Conservation (phyloP, 2,113 vertebrate species). For the Bos javanicus region DNA sequence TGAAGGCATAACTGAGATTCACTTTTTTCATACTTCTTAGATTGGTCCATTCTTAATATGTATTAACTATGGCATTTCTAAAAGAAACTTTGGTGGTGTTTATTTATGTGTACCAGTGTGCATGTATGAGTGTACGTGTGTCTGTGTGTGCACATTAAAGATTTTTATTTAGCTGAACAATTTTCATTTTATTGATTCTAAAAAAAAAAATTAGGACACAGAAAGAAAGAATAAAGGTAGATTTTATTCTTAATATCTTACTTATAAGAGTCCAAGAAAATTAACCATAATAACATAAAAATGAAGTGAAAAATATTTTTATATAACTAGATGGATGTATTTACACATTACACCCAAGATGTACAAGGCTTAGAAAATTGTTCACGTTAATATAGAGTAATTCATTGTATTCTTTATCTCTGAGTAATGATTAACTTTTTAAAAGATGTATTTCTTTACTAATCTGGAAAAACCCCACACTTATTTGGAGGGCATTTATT, state of each 20-base stretch:
- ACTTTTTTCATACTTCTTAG: background rate
- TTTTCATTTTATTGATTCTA: slow-evolving; percentile 28
- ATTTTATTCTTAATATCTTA: slow-evolving; percentile 9
- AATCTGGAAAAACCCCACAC: background rate
- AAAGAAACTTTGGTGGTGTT: background rate
- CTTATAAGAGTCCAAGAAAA: background rate
- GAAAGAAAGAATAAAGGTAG: background rate
- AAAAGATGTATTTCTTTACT: slow-evolving; percentile 21
- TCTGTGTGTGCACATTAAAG: background rate
- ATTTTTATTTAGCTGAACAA: slow-evolving; percentile 29
- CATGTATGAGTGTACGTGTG: background rate
- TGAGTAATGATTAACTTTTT: slow-evolving; percentile 25
- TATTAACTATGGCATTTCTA: background rate
- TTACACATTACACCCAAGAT: background rate
- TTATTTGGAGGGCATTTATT: background rate
- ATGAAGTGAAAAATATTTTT: background rate
- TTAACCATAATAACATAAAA: background rate
- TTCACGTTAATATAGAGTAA: background rate
- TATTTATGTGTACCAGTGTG: background rate
- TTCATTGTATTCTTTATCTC: slow-evolving; percentile 22
- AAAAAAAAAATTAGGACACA: background rate
- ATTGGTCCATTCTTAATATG: background rate
- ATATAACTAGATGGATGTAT: background rate
- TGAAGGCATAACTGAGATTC: background rate
- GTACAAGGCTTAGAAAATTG: background rate